A percentile compares a stretch with the other conserved stretches of the same genome.
Evolutionary conservation across 2,888 invertebrate genomes (phyloP).

Genomic region (Toxonevra muliebris): DNA sequence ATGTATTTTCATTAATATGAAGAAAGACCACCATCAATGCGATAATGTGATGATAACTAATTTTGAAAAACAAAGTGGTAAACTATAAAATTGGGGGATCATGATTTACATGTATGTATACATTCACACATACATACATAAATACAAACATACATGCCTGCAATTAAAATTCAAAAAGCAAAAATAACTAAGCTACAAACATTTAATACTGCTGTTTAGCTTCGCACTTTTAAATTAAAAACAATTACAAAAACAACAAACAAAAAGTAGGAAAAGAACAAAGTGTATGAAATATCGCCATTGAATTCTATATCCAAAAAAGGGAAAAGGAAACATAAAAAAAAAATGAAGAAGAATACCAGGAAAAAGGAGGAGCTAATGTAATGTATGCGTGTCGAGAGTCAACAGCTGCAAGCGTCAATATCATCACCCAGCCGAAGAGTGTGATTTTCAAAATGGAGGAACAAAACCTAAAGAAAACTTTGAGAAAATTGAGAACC

Average conservation of each 20-base stretch:
- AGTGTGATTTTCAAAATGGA: conserved; percentile 62
- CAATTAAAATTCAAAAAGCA: background rate
- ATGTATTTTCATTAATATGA: too few species aligned
- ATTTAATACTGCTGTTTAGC: conserved; percentile 47
- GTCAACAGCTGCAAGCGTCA: conserved; percentile 50
- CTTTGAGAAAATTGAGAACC: conserved; percentile 6
- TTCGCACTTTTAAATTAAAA: conserved; percentile 57
- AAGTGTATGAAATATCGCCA: background rate
- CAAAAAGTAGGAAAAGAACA: background rate
- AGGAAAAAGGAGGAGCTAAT: conserved; percentile 36
- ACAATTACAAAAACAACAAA: conserved; percentile 43
- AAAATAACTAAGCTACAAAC: conserved; percentile 8
- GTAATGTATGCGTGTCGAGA: conserved; percentile 42
- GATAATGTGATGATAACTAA: conserved; percentile 37
- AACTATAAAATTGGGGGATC: background rate
- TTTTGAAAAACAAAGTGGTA: conserved; percentile 5
- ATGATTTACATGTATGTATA: background rate
- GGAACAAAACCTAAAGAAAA: conserved; percentile 37
- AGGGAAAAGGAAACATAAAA: too few species aligned
- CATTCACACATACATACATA: background rate
- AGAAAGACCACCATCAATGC: conserved; percentile 35
- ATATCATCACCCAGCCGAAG: conserved; percentile 45
- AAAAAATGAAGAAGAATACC: too few species aligned
- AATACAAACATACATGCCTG: background rate
- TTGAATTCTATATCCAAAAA: too few species aligned